Evolutionary conservation across 2,797 vertebrate species (phyloP).

Genomic region (Capromys pilorides): DNA sequence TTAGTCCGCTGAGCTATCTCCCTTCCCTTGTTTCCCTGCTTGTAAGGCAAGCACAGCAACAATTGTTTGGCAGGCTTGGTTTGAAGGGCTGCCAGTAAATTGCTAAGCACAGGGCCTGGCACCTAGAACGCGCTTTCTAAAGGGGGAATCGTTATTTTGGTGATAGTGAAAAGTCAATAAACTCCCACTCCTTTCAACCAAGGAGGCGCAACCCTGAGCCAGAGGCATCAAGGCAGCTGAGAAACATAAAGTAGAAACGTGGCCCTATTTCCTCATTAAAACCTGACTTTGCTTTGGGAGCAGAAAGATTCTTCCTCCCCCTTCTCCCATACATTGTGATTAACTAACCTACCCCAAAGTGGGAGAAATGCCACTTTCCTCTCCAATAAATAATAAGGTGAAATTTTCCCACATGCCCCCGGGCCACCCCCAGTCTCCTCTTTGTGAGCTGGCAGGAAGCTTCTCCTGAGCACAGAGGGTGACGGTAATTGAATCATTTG

Average conservation of each 20-base stretch:
- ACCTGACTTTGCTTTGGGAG: conserved; percentile 59
- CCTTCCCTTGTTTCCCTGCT: background rate
- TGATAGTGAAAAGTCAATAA: conserved; percentile 21
- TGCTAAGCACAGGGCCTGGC: conserved; percentile 1
- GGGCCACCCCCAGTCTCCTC: conserved; percentile 57
- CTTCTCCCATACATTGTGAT: conserved; percentile 56
- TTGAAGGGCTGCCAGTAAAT: background rate
- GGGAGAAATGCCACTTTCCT: conserved; percentile 54
- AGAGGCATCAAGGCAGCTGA: background rate
- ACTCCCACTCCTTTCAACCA: background rate
- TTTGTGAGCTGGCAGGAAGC: conserved; percentile 61
- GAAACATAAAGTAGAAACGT: conserved; percentile 49
- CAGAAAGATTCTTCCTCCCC: conserved; percentile 21
- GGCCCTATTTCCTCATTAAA: conserved; percentile 72
- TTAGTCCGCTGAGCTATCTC: no score
- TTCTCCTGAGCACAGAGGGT: conserved; percentile 67
- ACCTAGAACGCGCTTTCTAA: background rate
- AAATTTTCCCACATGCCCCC: conserved; percentile 60
- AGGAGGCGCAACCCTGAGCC: background rate
- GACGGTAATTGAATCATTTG: conserved; percentile 77
- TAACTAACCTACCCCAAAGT: conserved; percentile 67
- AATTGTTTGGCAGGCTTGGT: background rate
- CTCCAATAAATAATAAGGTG: conserved; percentile 74
- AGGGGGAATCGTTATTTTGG: background rate
- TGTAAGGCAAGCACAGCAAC: background rate